phyloP scores from a whole-genome alignment of 2,888 invertebrate genomes.

The Heliconius erato region DNA sequence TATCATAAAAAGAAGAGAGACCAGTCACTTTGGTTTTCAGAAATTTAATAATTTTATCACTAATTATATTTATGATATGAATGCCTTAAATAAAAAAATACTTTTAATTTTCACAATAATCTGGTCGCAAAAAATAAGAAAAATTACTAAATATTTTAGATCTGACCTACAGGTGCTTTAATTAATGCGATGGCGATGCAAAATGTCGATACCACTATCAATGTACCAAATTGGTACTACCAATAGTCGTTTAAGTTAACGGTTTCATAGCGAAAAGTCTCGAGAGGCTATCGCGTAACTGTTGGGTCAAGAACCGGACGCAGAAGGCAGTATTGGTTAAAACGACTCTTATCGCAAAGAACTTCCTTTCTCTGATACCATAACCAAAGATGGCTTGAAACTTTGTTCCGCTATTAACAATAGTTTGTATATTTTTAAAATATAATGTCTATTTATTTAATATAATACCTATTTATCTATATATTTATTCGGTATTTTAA shows the following conservation, averaged over 20 bases:
- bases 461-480: too few relatives aligned
- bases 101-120: too few relatives aligned
- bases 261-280: conserved; percentile 1
- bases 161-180: not conserved
- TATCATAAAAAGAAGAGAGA: not conserved
- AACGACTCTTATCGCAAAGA: not conserved
- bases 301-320: conserved; percentile 21
- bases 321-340: not conserved
- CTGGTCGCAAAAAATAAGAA: too few relatives aligned
- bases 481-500: too few relatives aligned
- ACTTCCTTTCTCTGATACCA: conserved; percentile 1
- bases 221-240: not conserved
- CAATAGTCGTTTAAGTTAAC: conserved; percentile 4
- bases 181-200: not conserved
- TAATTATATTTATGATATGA: not conserved
- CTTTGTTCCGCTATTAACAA: not conserved
- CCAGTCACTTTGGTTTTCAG: not conserved
- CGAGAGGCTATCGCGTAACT: conserved; percentile 9
- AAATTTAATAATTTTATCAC: not conserved
- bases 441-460: too few relatives aligned
- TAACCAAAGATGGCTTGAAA: not conserved
- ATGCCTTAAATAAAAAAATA: too few relatives aligned
- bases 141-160: not conserved
- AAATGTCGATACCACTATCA: not conserved
- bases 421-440: not conserved